Evolutionary conservation across 2,888 invertebrate genomes (phyloP).

Genomic region (Nymphalis urticae): DNA sequence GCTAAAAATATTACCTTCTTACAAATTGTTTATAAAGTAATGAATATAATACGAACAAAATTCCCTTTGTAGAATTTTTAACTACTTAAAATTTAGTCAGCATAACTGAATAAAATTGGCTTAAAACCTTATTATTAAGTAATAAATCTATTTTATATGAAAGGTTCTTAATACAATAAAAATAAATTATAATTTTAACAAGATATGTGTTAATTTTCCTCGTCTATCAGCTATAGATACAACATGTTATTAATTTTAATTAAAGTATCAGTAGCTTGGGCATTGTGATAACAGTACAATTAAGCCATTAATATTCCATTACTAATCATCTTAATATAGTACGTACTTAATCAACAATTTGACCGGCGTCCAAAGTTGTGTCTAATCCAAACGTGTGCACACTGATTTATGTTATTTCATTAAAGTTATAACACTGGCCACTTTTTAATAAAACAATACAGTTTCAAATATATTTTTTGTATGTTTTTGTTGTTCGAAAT

Average conservation of each 20-base stretch:
- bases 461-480: conserved; percentile 31
- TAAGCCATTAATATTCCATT: conserved; percentile 20
- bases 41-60: too few relatives aligned
- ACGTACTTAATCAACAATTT: conserved; percentile 74
- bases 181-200: neutral
- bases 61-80: too few relatives aligned
- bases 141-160: too few relatives aligned
- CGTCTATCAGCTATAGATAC: neutral
- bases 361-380: conserved; percentile 49
- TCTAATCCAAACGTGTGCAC: conserved; percentile 57
- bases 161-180: neutral
- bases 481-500: conserved; percentile 27
- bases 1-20: too few relatives aligned
- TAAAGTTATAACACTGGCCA: conserved; percentile 67
- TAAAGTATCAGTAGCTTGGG: conserved; percentile 5
- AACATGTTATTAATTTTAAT: conserved; percentile 5
- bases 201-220: neutral
- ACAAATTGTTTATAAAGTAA: too few relatives aligned
- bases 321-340: conserved; percentile 30
- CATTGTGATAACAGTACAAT: conserved; percentile 5
- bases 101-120: too few relatives aligned
- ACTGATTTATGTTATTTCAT: conserved; percentile 51
- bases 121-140: too few relatives aligned
- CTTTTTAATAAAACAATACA: conserved; percentile 44
- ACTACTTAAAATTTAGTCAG: too few relatives aligned